A percentile compares a stretch with the other conserved stretches of the same genome.
These are phyloP conservation scores for Zosterops lateralis DNA, from an alignment of 2,113 vertebrate species.

Conservation along the genomic window DNA sequence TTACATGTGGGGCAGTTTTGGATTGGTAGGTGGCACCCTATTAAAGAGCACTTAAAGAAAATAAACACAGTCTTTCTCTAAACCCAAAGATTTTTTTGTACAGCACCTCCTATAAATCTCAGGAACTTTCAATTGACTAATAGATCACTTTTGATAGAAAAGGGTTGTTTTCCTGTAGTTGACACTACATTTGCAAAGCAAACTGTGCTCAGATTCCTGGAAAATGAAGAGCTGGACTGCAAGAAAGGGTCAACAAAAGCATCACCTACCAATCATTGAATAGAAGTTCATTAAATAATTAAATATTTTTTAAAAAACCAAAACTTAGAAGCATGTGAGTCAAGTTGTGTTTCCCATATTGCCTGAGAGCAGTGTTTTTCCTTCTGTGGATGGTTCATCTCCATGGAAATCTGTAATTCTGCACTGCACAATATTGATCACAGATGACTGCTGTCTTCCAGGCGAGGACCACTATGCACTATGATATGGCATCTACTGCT, in stretches of 20 bases:
- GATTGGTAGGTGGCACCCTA: background rate
- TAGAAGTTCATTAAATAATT: background rate
- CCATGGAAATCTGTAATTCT: background rate
- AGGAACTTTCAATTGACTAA: background rate
- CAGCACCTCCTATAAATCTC: background rate
- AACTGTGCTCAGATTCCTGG: background rate
- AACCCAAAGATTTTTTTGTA: background rate
- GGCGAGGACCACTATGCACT: background rate
- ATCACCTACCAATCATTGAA: background rate
- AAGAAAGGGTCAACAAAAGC: background rate
- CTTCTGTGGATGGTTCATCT: background rate
- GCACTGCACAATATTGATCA: background rate
- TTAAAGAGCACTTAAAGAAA: background rate
- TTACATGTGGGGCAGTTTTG: background rate
- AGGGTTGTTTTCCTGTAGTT: background rate
- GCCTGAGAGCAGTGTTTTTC: background rate
- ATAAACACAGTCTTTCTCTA: background rate
- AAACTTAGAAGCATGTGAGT: background rate
- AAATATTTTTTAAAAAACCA: fast-evolving
- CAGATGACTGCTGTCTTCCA: background rate
- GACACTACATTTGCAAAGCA: background rate
- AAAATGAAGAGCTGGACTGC: background rate
- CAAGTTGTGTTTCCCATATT: background rate
- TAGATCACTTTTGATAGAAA: background rate
- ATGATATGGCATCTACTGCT: background rate